Evolutionary conservation across 2,113 vertebrate species (phyloP).

Genomic region (Mus musculus): DNA sequence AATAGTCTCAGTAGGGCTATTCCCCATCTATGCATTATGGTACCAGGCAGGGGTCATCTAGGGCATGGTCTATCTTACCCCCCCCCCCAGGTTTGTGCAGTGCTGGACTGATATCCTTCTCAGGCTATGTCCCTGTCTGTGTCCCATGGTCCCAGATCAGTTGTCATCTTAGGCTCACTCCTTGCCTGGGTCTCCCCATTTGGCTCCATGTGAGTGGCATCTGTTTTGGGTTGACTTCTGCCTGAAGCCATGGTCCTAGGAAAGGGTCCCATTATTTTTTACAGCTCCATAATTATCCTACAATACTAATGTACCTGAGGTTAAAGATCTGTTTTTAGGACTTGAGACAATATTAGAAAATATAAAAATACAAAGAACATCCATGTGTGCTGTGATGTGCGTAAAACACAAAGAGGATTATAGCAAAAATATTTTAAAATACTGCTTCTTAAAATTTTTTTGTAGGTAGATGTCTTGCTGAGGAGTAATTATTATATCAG

Average conservation of each 20-base stretch:
- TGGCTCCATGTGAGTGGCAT: not conserved
- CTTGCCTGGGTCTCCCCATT: not conserved
- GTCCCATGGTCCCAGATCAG: not conserved
- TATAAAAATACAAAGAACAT: not conserved
- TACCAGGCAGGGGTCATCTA: not conserved
- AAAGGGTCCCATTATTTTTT: not conserved
- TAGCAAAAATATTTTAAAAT: not conserved
- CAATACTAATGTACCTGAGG: constrained; percentile 33
- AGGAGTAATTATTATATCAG: not conserved
- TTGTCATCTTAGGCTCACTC: not conserved
- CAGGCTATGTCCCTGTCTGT: not conserved
- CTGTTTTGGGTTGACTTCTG: not conserved
- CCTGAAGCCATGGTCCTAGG: not conserved
- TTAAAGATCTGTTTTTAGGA: constrained; percentile 62
- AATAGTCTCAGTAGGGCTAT: not conserved
- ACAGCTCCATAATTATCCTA: constrained; percentile 59
- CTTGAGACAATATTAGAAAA: constrained; percentile 42
- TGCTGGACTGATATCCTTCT: not conserved
- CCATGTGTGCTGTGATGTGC: not conserved
- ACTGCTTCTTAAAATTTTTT: not conserved
- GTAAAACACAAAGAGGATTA: not conserved
- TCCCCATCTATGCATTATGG: not conserved
- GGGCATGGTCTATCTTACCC: not conserved
- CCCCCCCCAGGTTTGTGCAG: not conserved
- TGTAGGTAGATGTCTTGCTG: not conserved